Evolutionary conservation across 2,888 invertebrate species (phyloP).

Genomic region (Ophion ellenae): DNA sequence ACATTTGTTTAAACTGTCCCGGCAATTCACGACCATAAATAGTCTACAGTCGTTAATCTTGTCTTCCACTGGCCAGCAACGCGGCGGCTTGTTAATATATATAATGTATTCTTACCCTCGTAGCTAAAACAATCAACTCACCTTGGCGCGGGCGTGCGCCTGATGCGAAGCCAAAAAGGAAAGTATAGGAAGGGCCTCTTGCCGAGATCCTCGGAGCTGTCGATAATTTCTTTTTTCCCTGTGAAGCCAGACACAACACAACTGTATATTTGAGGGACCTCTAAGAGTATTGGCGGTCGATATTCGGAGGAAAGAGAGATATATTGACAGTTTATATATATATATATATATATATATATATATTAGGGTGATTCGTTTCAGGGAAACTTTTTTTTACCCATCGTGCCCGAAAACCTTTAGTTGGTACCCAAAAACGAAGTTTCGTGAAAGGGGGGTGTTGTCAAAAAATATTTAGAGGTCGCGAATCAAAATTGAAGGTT

Average conservation of each 20-base stretch:
- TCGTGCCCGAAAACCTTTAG: no score
- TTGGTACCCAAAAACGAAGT: no score
- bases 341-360: conserved; percentile 37
- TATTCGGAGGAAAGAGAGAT: conserved; percentile 43
- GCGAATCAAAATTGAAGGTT: no score
- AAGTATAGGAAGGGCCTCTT: conserved; percentile 72
- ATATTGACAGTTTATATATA: conserved; percentile 49
- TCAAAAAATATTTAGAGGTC: no score
- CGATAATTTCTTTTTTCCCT: conserved; percentile 49
- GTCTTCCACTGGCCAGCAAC: conserved; percentile 66
- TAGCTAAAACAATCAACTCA: conserved; percentile 78
- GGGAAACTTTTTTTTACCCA: no score
- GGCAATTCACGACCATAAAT: conserved; percentile 78
- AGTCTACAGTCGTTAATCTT: conserved; percentile 79
- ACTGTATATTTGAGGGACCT: conserved; percentile 18
- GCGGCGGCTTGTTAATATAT: conserved; percentile 75
- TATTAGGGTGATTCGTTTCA: no score
- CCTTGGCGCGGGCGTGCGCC: conserved; percentile 50
- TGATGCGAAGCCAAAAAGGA: conserved; percentile 60
- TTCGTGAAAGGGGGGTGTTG: no score
- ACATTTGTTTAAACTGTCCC: conserved; percentile 80
- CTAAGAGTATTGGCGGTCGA: conserved; percentile 23
- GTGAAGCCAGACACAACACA: conserved; percentile 28
- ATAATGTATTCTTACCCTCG: conserved; percentile 79
- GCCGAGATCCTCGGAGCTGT: conserved; percentile 35